Conservation (phyloP, 2,797 vertebrate species). For the Molossus molossus region DNA sequence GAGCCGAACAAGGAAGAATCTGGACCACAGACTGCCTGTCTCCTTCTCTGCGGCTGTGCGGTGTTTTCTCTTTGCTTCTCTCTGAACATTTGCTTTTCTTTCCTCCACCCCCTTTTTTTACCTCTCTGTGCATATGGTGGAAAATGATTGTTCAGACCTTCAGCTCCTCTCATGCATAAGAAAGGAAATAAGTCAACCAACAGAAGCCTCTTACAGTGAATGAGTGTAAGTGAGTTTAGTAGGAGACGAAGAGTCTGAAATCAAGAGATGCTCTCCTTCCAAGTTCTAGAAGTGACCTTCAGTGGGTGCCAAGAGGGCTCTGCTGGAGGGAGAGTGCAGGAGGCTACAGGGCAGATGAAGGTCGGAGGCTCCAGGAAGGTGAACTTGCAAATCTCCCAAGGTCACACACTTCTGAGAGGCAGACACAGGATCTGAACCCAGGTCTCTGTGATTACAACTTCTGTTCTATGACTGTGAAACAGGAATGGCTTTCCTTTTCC, state of each 20-base stretch:
- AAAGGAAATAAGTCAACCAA: background rate
- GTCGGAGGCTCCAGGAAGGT: background rate
- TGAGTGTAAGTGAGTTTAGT: background rate
- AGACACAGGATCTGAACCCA: background rate
- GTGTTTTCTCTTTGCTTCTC: background rate
- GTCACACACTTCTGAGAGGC: background rate
- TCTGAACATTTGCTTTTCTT: background rate
- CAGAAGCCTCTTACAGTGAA: background rate
- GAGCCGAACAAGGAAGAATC: background rate
- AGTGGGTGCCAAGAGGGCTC: background rate
- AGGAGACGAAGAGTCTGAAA: background rate
- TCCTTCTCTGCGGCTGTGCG: fast-evolving
- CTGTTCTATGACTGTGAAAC: background rate
- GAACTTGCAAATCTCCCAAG: background rate
- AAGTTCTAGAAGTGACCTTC: background rate
- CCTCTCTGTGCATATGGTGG: background rate
- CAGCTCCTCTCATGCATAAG: background rate
- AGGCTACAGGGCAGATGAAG: background rate
- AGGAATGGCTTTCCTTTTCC: background rate
- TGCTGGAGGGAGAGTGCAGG: too few relatives aligned
- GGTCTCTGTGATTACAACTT: background rate
- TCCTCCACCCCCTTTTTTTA: background rate
- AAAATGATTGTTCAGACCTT: background rate
- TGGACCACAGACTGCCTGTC: background rate
- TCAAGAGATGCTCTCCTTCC: background rate